Evolutionary conservation across 2,888 invertebrate species (phyloP).

Genomic region (Mylabris sibirica): DNA sequence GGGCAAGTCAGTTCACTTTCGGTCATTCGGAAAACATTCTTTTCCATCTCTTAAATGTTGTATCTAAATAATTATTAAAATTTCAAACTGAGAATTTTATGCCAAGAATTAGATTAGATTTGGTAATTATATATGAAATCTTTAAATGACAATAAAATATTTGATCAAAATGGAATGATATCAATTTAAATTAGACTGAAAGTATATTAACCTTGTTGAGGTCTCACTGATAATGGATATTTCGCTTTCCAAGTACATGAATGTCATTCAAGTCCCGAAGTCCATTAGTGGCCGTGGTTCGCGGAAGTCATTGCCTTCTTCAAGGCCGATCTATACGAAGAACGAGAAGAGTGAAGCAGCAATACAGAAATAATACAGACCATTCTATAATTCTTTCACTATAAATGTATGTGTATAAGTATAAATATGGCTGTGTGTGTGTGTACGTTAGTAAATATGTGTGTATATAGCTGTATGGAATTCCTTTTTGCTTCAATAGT

Average conservation of each 20-base stretch:
- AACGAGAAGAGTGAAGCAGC: conserved; percentile 2
- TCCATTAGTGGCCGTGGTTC: conserved; percentile 48
- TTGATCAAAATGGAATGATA: background rate
- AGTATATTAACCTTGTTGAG: conserved; percentile 46
- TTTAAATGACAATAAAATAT: conserved; percentile 4
- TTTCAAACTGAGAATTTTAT: background rate
- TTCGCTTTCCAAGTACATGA: conserved; percentile 44
- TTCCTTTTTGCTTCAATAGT: conserved; percentile 1
- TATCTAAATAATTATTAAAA: conserved; percentile 3
- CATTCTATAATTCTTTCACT: conserved; percentile 7
- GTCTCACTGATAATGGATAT: conserved; percentile 46
- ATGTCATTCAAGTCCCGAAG: conserved; percentile 50
- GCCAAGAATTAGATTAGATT: conserved; percentile 7
- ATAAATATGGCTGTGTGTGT: background rate
- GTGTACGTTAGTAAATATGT: background rate
- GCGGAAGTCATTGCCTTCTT: conserved; percentile 55
- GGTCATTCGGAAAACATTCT: conserved; percentile 6
- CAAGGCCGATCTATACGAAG: conserved; percentile 44
- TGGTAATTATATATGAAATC: background rate
- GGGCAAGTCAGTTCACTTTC: conserved; percentile 7
- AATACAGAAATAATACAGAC: background rate
- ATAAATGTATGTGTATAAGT: background rate
- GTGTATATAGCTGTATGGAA: conserved; percentile 2
- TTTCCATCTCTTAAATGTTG: background rate
- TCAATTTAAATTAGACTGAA: conserved; percentile 45